Base-by-base conservation (phyloP, 2,888 invertebrate genomes). In the Caenorhabditis sinica region DNA sequence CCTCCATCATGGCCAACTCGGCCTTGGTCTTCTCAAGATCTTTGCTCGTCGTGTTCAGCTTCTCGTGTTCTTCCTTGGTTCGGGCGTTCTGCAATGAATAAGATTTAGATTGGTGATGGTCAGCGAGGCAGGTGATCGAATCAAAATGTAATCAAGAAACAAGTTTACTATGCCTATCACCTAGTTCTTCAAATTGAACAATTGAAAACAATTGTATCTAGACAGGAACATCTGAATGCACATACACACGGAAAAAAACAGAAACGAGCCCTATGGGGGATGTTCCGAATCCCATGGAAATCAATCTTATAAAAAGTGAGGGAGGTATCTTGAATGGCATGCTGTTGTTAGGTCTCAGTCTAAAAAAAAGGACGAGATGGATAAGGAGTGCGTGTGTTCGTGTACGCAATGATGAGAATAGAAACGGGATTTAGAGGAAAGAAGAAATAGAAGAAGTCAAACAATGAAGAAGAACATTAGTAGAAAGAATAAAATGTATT, bases 21-120 rank as follows among this genome's bases (percentile, higher is more conserved):
- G 71, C 77, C 68, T 83, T 81, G 11, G 82, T 74, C 74, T 80
- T 88, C 58, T 87, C 73, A 25, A 83, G 68, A 33, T 88, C 86
- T 68, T 75, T 79, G 60, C 56, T 76, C 74, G 73, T 49, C 20
- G 61, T 40, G 43, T 61, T 66, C 75, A 86, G 56, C 33, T 76
- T 76, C 33, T 85, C 86, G n/a, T 25, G 43, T n/a, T 82, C 76
- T 17, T 85, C 82, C 71, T 83, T 82, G 51, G 76, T 71, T 71
- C 73, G 63, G 28, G 73, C 71, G 66, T 75, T 77, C 79, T 72
- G 80, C 23, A 74, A 77, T 40, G 58, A 2, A 40, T 15, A n/a
- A 72, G 33, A 45, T 36, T 6, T 45, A 49, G 17, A 61, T 25
- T 17, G 9, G 25, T 17, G 25, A 13, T 33, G 66, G 66, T 30